These are phyloP conservation scores for Tribolium madens DNA, from an alignment of 1,140 invertebrate genomes.

Conservation along the genomic window DNA sequence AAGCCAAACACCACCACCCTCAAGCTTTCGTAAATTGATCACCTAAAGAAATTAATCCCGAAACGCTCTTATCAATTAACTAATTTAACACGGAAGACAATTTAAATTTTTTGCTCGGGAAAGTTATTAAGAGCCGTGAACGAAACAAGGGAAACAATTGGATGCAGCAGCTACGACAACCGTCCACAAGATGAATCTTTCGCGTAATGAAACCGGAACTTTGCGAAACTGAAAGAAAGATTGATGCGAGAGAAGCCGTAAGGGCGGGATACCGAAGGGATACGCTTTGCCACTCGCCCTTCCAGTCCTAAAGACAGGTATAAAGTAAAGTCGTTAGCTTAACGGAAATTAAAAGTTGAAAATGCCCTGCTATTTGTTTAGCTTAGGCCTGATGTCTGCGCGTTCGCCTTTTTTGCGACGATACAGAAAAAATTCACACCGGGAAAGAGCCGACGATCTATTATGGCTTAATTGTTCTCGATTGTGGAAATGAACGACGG, in stretches of 20 bases:
- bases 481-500: background rate
- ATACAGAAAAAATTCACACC: constrained; percentile 13
- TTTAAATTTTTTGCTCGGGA: constrained; percentile 12
- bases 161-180: constrained; percentile 32
- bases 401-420: constrained; percentile 1
- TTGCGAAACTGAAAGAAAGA: constrained; percentile 54
- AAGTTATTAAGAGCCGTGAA: background rate
- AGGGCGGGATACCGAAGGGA: constrained; percentile 11
- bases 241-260: constrained; percentile 50
- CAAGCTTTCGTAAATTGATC: background rate
- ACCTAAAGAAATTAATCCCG: background rate
- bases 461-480: constrained; percentile 4
- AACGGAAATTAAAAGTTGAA: constrained; percentile 60
- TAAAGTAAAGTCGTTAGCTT: constrained; percentile 58
- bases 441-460: constrained; percentile 15
- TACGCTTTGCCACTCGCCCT: constrained; percentile 10
- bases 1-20: background rate
- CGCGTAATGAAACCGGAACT: constrained; percentile 57
- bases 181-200: constrained; percentile 56
- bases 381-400: constrained; percentile 41
- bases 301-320: constrained; percentile 50
- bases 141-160: constrained; percentile 27
- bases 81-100: constrained; percentile 29
- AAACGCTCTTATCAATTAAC: constrained; percentile 29
- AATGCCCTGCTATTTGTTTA: constrained; percentile 54